phyloP scores from a whole-genome alignment of 2,888 invertebrate genomes.

The Bimastos eiseni region DNA sequence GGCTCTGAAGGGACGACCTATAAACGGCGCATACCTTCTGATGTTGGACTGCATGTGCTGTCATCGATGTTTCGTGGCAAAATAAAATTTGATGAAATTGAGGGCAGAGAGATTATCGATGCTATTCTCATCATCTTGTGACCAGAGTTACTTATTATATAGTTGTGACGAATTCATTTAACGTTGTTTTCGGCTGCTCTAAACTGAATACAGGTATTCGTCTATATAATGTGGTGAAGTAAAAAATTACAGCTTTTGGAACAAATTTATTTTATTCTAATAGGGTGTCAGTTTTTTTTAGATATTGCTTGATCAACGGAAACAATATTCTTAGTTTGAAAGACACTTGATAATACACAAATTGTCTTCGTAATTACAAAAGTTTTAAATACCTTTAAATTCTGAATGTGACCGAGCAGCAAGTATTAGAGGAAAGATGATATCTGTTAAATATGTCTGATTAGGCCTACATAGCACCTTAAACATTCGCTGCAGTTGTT shows the following conservation, averaged over 20 bases:
- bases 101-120: not conserved
- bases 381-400: no score
- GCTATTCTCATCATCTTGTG: not conserved
- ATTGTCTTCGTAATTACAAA: no score
- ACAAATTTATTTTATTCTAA: not conserved
- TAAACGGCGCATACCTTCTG: not conserved
- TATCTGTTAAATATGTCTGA: no score
- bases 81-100: not conserved
- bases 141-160: not conserved
- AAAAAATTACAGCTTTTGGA: not conserved
- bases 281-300: no score
- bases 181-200: not conserved
- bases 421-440: no score
- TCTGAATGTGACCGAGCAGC: no score
- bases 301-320: no score
- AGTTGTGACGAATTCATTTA: not conserved
- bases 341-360: no score
- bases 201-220: not conserved
- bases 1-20: not conserved
- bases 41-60: not conserved
- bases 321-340: no score
- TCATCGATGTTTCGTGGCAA: conserved; percentile 5
- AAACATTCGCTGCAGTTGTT: no score
- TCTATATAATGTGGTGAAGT: not conserved
- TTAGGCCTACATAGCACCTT: no score